Evolutionary conservation across 2,888 invertebrate species (phyloP), one percentile per base, ranked within the genome.

Genomic region (Drosophila melanosoma): DNA sequence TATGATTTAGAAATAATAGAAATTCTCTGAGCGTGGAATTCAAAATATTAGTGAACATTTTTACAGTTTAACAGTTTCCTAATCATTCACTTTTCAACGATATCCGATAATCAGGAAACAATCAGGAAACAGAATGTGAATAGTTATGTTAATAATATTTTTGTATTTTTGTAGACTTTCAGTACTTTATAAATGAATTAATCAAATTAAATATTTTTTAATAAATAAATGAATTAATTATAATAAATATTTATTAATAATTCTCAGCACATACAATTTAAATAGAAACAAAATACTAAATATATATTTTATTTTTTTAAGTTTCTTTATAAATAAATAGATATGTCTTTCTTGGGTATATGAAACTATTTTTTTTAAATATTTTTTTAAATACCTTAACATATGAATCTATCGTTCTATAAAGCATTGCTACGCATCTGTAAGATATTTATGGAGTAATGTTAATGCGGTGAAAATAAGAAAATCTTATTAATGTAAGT

Each of bases 401-500:
- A 29, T 15, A 20, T 7, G 0, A n/a, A n/a, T n/a, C 29, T 29
- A 40, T 40, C 1, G 15, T 20, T 54, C 6, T 15, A 26, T 15
- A 12, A 23, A 26, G 12, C 8, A 35, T 38, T 38, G 35, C 20
- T 29, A 12, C 26, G 15, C 58, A 29, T 20, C 40, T 20, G 63
- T 8, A 49, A 40, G 65, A 54, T 64, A 23, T 12, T 38, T 33
- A 45, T 20, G 51, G 26, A 52, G 51, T 61, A 29, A 57, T 48
- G 38, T 51, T 42, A 73, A 79, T 61, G 65, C 53, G 76, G 53
- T 52, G 36, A 67, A 73, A 77, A 79, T 71, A 82, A 72, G 86
- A 56, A 87, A 84, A 82, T 65, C 69, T 75, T 82, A 74, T 89
- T 80, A 89, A 90, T 90, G 69, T 64, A 74, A 87, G 89, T 90